Percentiles rank a stretch among this genome's conserved stretches.
These are phyloP conservation scores for Zaprionus ghesquierei DNA, from an alignment of 1,140 invertebrate genomes.

Conservation along the genomic window DNA sequence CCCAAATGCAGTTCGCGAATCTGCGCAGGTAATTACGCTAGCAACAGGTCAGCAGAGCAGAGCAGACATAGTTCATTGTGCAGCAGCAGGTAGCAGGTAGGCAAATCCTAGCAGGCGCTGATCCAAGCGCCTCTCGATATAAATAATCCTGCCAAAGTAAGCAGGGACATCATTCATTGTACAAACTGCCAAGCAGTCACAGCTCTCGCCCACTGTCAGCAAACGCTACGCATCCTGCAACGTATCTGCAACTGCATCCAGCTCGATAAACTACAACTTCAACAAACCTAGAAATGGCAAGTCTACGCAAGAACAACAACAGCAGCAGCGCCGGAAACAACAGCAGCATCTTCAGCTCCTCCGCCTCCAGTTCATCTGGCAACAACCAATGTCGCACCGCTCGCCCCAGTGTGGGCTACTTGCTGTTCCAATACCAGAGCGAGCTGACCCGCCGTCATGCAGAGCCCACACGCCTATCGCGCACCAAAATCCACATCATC, in stretches of 20 bases:
- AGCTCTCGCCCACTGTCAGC: slow-evolving; percentile 5
- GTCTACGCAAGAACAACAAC: slow-evolving; percentile 32
- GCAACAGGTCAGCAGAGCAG: slow-evolving; percentile 43
- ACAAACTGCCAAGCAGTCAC: slow-evolving; percentile 57
- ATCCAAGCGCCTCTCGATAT: slow-evolving; percentile 54
- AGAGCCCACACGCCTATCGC: slow-evolving; percentile 61
- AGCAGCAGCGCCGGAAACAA: background rate
- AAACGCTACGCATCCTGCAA: too few relatives aligned
- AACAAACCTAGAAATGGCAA: slow-evolving; percentile 43
- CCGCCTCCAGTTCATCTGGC: background rate
- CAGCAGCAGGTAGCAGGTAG: slow-evolving; percentile 22
- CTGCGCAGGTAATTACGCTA: slow-evolving; percentile 64
- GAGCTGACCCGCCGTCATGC: slow-evolving; percentile 67
- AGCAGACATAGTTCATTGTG: too few relatives aligned
- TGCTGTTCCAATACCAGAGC: slow-evolving; percentile 68
- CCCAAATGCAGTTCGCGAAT: slow-evolving; percentile 15
- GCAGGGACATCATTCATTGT: slow-evolving; percentile 71
- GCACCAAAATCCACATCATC: slow-evolving; percentile 76
- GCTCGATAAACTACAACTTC: background rate
- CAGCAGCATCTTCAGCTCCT: background rate
- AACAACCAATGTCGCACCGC: slow-evolving; percentile 42
- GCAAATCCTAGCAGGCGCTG: slow-evolving; percentile 22
- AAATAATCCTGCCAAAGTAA: slow-evolving; percentile 68
- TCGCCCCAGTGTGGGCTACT: slow-evolving; percentile 66
- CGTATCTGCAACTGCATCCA: background rate